phyloP scores from a whole-genome alignment of 2,113 vertebrate genomes.

The Bothrops jararaca region DNA sequence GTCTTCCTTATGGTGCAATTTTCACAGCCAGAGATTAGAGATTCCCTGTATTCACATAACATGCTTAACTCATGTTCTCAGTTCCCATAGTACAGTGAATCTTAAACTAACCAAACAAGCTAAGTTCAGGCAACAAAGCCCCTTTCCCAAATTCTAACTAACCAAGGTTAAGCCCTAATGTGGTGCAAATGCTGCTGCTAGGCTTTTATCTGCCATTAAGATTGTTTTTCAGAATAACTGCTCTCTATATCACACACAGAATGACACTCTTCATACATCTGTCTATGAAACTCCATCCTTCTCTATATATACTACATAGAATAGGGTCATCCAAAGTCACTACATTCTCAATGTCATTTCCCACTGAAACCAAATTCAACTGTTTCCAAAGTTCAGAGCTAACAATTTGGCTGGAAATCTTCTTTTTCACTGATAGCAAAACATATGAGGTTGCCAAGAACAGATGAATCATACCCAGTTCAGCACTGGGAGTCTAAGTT shows the following conservation, averaged over 20 bases:
- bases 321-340: neutral
- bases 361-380: neutral
- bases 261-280: neutral
- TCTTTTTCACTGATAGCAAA: neutral
- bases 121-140: neutral
- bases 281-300: neutral
- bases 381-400: neutral
- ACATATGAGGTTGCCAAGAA: neutral
- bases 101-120: neutral
- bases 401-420: neutral
- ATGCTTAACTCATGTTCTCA: neutral
- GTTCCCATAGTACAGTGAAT: neutral
- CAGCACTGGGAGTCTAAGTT: neutral
- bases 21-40: neutral
- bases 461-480: neutral
- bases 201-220: neutral
- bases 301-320: neutral
- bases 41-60: neutral
- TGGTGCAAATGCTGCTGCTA: neutral
- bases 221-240: neutral
- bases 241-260: neutral
- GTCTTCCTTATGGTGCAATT: too few species aligned
- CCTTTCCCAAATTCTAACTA: neutral
- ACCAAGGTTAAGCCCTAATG: neutral
- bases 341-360: neutral